Base-by-base conservation (phyloP, 2,888 invertebrate species). In the Ophion slaviceki region DNA sequence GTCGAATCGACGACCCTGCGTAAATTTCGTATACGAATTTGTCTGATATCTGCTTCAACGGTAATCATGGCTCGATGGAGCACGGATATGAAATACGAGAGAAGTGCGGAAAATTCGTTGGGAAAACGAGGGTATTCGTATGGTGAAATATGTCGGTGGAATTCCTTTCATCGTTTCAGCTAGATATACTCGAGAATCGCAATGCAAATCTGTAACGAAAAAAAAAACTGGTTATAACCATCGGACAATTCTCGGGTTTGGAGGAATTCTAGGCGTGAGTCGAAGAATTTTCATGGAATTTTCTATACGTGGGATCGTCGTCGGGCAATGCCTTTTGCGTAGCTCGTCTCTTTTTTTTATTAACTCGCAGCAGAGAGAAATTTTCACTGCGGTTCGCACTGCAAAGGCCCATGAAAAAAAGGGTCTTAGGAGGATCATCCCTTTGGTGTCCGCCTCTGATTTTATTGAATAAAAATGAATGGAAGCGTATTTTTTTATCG, bases 221-320 rank as follows among this genome's bases (percentile, higher is more conserved):
- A 64, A 61, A 74, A 20, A 64, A 32, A 53, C n/a, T 24, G 11
- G 32, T 1, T 53, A 11, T 24, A 28, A 28, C n/a, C 28, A 32
- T 84, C 77, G 53, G 14, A 53, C 53, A 70, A 77, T 72, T 77
- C 84, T 80, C 67, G 71, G n/a, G n/a, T 66, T 66, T 84, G 36
- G 32, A 53, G 57, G 24, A 83, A 62, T 64, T 53, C 67, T 57
- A 7, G 67, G 32, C 17, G n/a, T 53, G 72, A 61, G 53, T 28
- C 71, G 59, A 74, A 40, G 67, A 77, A 84, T 80, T 76, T 67
- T 5, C 59, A 17, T 57, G 36, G 61, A 84, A 84, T 71, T 77
- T 80, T 80, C 20, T 14, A 53, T 74, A 59, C 61, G 20, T 66
- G 4, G 36, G 53, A 45, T 62, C 24, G 36, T 36, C 32, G 10